phyloP scores from a whole-genome alignment of 2,113 vertebrate genomes.

The Oceanodroma tethys region DNA sequence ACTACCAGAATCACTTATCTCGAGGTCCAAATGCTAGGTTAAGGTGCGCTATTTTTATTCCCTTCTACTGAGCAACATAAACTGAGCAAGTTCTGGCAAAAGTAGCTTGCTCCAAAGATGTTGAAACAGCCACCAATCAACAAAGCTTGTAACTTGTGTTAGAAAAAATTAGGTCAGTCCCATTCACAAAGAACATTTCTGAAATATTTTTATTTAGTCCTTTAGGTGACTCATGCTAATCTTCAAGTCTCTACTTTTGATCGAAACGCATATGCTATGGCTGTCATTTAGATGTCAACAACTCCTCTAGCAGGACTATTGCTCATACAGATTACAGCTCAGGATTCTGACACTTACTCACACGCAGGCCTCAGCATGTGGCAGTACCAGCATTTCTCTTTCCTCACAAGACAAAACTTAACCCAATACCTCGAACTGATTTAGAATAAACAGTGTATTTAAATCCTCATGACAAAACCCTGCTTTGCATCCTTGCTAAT shows the following conservation, averaged over 20 bases:
- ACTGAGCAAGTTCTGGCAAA: neutral
- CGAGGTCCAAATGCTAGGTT: neutral
- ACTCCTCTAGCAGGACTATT: neutral
- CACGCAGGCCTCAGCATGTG: neutral
- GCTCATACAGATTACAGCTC: neutral
- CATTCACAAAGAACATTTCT: neutral
- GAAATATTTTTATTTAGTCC: neutral
- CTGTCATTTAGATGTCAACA: neutral
- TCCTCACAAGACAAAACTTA: neutral
- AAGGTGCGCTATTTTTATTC: neutral
- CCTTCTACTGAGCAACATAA: neutral
- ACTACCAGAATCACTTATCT: neutral
- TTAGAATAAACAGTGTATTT: neutral
- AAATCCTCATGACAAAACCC: neutral
- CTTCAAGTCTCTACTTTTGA: neutral
- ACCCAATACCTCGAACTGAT: neutral
- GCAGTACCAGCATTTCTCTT: neutral
- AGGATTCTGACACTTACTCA: neutral
- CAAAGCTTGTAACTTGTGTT: neutral
- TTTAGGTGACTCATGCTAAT: neutral
- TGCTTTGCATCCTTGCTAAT: neutral
- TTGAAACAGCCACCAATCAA: neutral
- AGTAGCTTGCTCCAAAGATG: neutral
- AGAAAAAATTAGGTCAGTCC: neutral
- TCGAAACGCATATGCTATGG: neutral